Base-by-base conservation (phyloP, 2,888 invertebrate species). In the Drosophila neonasuta region DNA sequence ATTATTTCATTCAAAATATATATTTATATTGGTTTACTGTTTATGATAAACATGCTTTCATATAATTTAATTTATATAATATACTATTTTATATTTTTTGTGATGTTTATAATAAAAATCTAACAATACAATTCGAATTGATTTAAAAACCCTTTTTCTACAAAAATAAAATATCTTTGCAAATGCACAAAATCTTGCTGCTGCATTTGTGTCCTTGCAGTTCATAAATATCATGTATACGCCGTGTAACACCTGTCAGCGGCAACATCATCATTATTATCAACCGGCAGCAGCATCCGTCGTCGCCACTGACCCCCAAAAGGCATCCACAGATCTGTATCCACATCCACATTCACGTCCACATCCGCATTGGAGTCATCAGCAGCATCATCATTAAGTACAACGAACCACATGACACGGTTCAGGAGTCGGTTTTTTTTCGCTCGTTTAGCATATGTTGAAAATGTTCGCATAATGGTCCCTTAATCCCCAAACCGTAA, bases 371-470 rank as follows among this genome's bases (percentile, higher is more conserved):
- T 55, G 48, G 45, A 7, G 32, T 34, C 34, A 46, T 56, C 41
- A 49, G 32, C 45, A 49, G 63, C 71, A 55, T 52, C 64, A 71
- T 48, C 60, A 66, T 81, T 79, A 79, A 79, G 76, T 76, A 74
- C 67, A 54, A 61, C 58, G 60, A 50, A 44, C 62, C 76, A 46
- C 72, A 74, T 59, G 61, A 77, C 72, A 61, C 46, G 69, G 34
- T 62, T 59, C 66, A 56, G 55, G 29, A 24, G 36, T 17, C 1
- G 41, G 41, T 34, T 55, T 42, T 64, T 56, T 51, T 30, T 48
- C 65, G 54, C 64, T 62, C 80, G 73, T 69, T 69, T 69, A 71
- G 70, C 81, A 79, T 75, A 79, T 80, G 80, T 71, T 75, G 63
- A 60, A 77, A 77, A 70, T 71, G 74, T 72, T 55, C 68, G 46